These are phyloP conservation scores for Cromileptes altivelis DNA, from an alignment of 2,113 vertebrate species.

Conservation along the genomic window DNA sequence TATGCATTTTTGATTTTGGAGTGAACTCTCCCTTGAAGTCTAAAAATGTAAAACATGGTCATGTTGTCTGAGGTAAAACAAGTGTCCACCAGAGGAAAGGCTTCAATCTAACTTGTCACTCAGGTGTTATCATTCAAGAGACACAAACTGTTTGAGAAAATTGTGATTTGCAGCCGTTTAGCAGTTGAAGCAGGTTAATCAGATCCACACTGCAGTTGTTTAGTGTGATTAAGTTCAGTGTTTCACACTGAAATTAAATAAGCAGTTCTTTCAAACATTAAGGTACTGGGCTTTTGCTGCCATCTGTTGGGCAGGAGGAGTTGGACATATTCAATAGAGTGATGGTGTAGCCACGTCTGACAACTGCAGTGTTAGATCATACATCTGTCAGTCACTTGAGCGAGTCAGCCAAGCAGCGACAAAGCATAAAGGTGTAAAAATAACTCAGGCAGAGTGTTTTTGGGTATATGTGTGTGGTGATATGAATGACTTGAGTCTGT, in stretches of 20 bases:
- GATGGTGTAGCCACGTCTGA: neutral
- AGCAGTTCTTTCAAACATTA: neutral
- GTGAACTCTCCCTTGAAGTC: neutral
- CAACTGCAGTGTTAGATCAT: slow-evolving; percentile 68
- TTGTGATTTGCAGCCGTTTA: slow-evolving; percentile 34
- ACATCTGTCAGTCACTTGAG: slow-evolving; percentile 22
- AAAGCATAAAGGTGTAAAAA: slow-evolving; percentile 4
- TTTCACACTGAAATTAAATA: neutral
- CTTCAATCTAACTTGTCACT: slow-evolving; percentile 6
- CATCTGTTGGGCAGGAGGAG: slow-evolving; percentile 50
- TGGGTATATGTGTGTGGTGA: slow-evolving; percentile 24
- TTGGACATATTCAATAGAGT: neutral
- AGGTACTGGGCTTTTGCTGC: slow-evolving; percentile 35
- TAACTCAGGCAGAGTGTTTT: slow-evolving; percentile 20
- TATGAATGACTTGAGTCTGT: slow-evolving; percentile 12
- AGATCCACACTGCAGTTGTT: slow-evolving; percentile 71
- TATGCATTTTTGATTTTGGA: no score
- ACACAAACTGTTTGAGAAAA: slow-evolving; percentile 7
- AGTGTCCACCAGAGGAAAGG: slow-evolving; percentile 8
- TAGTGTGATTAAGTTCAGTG: neutral
- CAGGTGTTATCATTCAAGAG: neutral
- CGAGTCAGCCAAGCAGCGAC: slow-evolving; percentile 43
- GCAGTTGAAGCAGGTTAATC: slow-evolving; percentile 36
- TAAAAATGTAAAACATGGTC: slow-evolving; percentile 19
- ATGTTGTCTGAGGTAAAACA: slow-evolving; percentile 40